phyloP scores from a whole-genome alignment of 2,113 vertebrate genomes.

The Nettapus auritus region DNA sequence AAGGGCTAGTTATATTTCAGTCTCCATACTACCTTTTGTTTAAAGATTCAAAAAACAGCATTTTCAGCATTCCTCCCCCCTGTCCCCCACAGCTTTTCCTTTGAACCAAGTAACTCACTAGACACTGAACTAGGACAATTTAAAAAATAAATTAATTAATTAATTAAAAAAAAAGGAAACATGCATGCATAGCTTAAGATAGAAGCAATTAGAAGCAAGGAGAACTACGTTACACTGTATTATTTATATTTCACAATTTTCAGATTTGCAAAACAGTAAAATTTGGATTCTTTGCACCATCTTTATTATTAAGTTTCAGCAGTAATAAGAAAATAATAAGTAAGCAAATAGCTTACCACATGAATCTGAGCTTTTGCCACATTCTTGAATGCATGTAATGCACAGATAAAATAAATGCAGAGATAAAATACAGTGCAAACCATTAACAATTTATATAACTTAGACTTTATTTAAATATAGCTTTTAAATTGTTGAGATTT shows the following conservation, averaged over 20 bases:
- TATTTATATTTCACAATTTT: not conserved
- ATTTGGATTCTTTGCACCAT: not conserved
- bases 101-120: not conserved
- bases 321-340: not conserved
- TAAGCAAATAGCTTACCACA: not conserved
- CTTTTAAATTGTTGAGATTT: not conserved
- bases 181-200: not conserved
- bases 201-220: not conserved
- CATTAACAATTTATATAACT: not conserved
- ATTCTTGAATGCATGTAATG: not conserved
- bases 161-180: not conserved
- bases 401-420: not conserved
- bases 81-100: too few relatives aligned
- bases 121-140: not conserved
- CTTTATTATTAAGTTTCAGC: not conserved
- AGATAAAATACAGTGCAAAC: not conserved
- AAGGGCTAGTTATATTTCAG: not conserved
- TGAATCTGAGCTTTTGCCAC: not conserved
- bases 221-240: not conserved
- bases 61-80: too few relatives aligned
- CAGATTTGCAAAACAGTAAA: not conserved
- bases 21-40: not conserved
- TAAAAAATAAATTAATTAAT: too few relatives aligned
- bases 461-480: not conserved
- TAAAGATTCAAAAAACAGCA: not conserved